These are phyloP conservation scores for Hestina assimilis DNA, from an alignment of 1,140 invertebrate species.

Conservation along the genomic window DNA sequence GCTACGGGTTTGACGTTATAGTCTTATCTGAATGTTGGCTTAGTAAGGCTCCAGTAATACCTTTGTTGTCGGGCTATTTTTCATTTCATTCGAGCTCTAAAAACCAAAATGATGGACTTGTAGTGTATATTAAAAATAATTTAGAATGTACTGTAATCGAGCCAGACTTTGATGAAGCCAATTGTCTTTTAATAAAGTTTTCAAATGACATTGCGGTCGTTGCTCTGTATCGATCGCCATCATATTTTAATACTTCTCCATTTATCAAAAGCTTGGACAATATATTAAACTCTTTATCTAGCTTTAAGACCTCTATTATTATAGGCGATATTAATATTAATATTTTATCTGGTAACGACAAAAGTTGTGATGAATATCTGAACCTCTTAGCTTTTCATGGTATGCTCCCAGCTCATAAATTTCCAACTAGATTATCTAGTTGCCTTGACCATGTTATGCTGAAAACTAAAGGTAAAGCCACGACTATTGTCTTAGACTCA, in stretches of 20 bases:
- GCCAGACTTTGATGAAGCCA: background rate
- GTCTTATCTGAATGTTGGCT: background rate
- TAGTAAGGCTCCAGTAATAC: background rate
- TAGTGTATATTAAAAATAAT: background rate
- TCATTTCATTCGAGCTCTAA: background rate
- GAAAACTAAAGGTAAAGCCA: no score
- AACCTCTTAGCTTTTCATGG: background rate
- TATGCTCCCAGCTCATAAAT: background rate
- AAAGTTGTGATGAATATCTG: background rate
- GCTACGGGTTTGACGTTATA: background rate
- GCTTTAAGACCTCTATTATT: background rate
- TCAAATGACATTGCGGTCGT: background rate
- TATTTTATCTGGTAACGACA: background rate
- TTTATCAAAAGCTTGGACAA: background rate
- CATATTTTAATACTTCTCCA: no score
- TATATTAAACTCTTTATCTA: background rate
- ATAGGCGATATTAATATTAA: conserved; percentile 9
- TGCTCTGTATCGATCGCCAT: background rate
- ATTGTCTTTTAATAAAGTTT: background rate
- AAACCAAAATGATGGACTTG: background rate
- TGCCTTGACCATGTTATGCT: background rate
- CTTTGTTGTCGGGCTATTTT: background rate
- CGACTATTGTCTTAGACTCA: no score
- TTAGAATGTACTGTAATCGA: background rate
- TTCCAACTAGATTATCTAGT: background rate